Evolutionary conservation across 2,797 vertebrate species (phyloP), one percentile per base, ranked within the genome.

Genomic region (Galaxias olidus): DNA sequence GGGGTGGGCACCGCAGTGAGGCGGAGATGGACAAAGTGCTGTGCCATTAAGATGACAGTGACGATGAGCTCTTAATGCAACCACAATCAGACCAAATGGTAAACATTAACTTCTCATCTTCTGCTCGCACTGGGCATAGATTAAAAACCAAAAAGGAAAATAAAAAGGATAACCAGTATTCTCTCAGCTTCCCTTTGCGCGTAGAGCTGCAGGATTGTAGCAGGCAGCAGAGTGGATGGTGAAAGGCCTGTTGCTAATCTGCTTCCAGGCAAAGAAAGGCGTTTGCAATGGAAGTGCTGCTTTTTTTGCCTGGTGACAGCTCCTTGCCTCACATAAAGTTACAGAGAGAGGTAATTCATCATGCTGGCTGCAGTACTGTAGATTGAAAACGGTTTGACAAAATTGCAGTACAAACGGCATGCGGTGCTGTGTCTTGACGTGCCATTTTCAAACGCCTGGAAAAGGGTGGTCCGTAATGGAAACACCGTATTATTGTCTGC

Each of bases 31-130:
- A 56, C 57, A 61, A 73, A 72, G 41, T 66, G 57, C 68, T 60
- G 60, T 20, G 53, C 48, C 54, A 67, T 65, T 61, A 53, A 56
- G 54, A 74, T 72, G 68, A 58, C 59, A 70, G 45, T 5, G 60
- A 48, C 44, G 65, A 78, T 68, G 54, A 55, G 43, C n/a, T n/a
- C n/a, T 47, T 19, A 30, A 19, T 41, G 66, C 59, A 57, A 56
- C 14, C 53, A 61, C 14, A 53, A 61, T 3, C 18, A 43, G 41
- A 66, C 30, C 6, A 51, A 60, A 72, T 19, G 53, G 57, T 45
- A 59, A 47, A 75, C 66, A 69, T 69, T 74, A 56, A 59, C 40
- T 42, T 62, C 63, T 75, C 61, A 55, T 60, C 68, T 61, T 71
- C 68, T 62, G 52, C 42, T 9, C 54, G 46, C 43, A 42, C 40